These are phyloP conservation scores for Larimichthys crocea DNA, from an alignment of 2,113 vertebrate genomes.

Conservation along the genomic window DNA sequence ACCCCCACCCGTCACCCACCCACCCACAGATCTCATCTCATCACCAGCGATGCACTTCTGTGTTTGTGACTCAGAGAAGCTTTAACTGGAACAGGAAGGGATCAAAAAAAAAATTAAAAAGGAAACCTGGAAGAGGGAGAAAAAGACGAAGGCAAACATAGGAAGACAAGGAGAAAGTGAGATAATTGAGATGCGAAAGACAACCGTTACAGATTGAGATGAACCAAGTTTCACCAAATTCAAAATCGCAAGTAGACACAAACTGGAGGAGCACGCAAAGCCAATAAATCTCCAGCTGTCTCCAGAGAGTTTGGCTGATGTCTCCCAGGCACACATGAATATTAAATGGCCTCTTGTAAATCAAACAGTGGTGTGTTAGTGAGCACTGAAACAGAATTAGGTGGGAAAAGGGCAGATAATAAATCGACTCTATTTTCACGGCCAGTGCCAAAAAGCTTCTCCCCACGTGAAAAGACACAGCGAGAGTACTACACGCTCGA, in stretches of 20 bases:
- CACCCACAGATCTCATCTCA: not conserved
- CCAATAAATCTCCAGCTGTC: constrained; percentile 51
- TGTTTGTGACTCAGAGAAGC: constrained; percentile 32
- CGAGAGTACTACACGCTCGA: constrained; percentile 4
- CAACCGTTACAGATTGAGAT: constrained; percentile 24
- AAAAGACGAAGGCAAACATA: constrained; percentile 11
- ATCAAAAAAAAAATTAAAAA: not conserved
- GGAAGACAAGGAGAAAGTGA: not conserved
- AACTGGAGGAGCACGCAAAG: constrained; percentile 20
- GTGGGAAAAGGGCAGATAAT: constrained; percentile 61
- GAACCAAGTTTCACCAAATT: constrained; percentile 28
- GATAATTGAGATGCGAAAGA: constrained; percentile 41
- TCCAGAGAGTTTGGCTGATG: constrained; percentile 46
- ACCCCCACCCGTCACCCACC: not conserved
- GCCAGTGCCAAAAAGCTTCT: constrained; percentile 38
- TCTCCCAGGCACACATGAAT: constrained; percentile 61
- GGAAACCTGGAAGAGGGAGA: not conserved
- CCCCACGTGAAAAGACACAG: constrained; percentile 22
- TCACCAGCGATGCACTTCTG: constrained; percentile 28
- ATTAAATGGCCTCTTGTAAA: constrained; percentile 66
- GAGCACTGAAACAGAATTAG: constrained; percentile 61
- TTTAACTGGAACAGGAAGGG: not conserved
- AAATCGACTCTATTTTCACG: constrained; percentile 59
- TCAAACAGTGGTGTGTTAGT: constrained; percentile 67
- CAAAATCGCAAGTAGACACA: constrained; percentile 35